Evolutionary conservation across 2,797 vertebrate genomes (phyloP).

Genomic region (Sebastes paucispinis): DNA sequence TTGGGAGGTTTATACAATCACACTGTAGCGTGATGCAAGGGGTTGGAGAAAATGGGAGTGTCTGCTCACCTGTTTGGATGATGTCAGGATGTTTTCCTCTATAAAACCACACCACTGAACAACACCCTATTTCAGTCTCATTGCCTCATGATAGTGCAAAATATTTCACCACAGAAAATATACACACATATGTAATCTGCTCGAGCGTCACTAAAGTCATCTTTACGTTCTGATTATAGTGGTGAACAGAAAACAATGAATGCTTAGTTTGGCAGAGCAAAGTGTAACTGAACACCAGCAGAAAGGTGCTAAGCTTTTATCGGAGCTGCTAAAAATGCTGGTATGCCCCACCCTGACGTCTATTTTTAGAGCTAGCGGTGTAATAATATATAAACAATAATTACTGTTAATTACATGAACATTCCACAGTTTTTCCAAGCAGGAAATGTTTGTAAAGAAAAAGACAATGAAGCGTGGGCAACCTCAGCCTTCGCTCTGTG

Average conservation of each 20-base stretch:
- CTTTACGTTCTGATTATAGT: background rate
- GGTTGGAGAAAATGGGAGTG: constrained; percentile 19
- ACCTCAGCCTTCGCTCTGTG: no score
- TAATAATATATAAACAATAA: no score
- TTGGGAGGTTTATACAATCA: constrained; percentile 9
- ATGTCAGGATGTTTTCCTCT: background rate
- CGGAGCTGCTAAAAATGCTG: constrained; percentile 27
- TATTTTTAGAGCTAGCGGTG: no score
- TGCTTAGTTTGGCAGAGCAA: background rate
- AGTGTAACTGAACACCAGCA: background rate
- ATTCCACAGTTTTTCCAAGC: no score
- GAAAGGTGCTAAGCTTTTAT: constrained; percentile 16
- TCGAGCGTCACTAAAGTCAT: background rate
- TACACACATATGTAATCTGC: background rate
- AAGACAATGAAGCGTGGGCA: no score
- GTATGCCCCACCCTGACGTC: no score
- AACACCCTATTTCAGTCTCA: background rate
- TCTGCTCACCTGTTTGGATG: background rate
- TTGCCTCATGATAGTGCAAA: background rate
- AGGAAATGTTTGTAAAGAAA: no score
- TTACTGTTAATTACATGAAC: no score
- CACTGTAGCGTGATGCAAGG: background rate
- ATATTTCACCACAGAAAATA: background rate
- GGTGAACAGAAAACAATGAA: background rate
- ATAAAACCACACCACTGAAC: no score